Evolutionary conservation across 2,113 vertebrate species (phyloP).

Genomic region (Chaetorhynchus papuensis): DNA sequence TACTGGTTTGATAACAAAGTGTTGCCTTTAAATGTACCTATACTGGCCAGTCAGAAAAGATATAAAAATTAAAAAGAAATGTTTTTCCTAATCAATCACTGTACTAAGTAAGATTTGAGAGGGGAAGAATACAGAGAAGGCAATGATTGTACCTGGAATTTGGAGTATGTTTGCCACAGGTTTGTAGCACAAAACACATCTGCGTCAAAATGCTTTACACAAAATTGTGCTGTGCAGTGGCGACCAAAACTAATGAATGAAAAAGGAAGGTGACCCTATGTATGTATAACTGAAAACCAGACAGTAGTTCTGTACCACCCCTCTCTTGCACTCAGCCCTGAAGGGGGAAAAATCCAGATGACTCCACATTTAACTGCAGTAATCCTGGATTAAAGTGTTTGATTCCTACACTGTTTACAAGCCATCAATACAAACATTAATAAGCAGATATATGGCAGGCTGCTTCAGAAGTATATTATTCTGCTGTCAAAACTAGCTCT

Average conservation of each 20-base stretch:
- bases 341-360: neutral
- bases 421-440: neutral
- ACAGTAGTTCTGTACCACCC: neutral
- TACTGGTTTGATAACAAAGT: neutral
- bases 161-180: neutral
- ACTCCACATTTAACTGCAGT: neutral
- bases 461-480: neutral
- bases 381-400: constrained; percentile 9
- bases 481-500: neutral
- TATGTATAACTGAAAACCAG: neutral
- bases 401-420: constrained; percentile 18
- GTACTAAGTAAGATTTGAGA: neutral
- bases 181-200: neutral
- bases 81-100: neutral
- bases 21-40: neutral
- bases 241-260: neutral
- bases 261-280: neutral
- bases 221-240: neutral
- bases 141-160: neutral
- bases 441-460: neutral
- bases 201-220: neutral
- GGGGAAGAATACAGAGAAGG: neutral
- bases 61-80: neutral
- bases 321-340: neutral
- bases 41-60: neutral